phyloP scores from a whole-genome alignment of 2,888 invertebrate species.

The Chorisops tibialis region DNA sequence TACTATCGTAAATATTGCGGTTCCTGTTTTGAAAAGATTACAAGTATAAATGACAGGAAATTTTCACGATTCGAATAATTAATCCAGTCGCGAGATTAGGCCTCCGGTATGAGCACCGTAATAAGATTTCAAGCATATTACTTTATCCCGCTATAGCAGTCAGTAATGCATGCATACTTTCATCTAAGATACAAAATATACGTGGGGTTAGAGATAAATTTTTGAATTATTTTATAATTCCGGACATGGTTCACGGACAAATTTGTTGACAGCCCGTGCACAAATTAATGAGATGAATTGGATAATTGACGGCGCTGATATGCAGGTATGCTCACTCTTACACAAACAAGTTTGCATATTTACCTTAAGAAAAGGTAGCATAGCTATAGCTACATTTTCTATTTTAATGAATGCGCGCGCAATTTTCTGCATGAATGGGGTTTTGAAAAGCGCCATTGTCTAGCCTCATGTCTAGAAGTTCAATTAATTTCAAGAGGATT shows the following conservation, averaged over 20 bases:
- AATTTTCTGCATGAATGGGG: too few species aligned
- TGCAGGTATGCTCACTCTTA: neutral
- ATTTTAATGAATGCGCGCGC: too few species aligned
- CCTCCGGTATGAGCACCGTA: neutral
- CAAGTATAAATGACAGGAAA: conserved; percentile 13
- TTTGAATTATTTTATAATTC: conserved; percentile 6
- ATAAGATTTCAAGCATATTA: conserved; percentile 1
- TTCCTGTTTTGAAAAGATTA: neutral
- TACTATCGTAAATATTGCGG: too few species aligned
- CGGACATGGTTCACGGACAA: conserved; percentile 16
- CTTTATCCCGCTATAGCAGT: neutral
- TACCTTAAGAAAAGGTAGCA: too few species aligned
- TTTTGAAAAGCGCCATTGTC: neutral
- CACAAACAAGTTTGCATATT: too few species aligned
- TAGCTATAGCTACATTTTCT: too few species aligned
- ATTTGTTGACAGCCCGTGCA: conserved; percentile 3
- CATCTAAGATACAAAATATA: neutral
- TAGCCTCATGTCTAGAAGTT: conserved; percentile 6
- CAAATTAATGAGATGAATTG: conserved; percentile 20
- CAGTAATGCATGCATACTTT: neutral
- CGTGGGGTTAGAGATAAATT: conserved; percentile 8
- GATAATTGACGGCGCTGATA: conserved; percentile 17
- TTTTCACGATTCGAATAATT: conserved; percentile 11
- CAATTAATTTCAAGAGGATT: conserved; percentile 7
- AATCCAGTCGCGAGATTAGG: conserved; percentile 3